A percentile compares a stretch with the other conserved stretches of the same genome.
Conservation (phyloP, 2,888 invertebrate species). For the Tenthredo notha region DNA sequence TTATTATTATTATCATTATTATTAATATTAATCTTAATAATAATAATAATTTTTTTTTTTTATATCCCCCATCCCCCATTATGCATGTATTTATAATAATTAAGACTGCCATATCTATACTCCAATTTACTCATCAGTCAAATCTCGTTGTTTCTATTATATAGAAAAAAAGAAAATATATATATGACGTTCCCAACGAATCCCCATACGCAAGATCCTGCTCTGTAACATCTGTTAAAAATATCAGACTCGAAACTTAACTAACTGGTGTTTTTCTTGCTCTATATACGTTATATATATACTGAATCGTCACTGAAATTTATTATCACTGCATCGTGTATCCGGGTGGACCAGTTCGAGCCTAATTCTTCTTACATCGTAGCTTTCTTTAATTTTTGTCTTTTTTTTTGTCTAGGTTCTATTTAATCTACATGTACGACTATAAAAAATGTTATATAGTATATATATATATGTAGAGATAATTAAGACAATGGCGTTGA, state of each 20-base stretch:
- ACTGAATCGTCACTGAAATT: background rate
- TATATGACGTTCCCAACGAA: background rate
- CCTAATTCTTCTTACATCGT: background rate
- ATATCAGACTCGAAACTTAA: background rate
- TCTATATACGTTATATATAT: background rate
- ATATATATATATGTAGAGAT: background rate
- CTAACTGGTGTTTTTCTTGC: background rate
- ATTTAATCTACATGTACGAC: background rate
- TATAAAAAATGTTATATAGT: background rate
- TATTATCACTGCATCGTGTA: background rate
- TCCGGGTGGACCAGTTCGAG: background rate
- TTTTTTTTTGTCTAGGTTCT: background rate
- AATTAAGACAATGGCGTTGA: background rate
- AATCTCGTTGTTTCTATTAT: too few species aligned
- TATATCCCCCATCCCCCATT: too few species aligned
- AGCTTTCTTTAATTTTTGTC: background rate
- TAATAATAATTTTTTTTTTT: too few species aligned
- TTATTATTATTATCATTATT: slow-evolving; percentile 57
- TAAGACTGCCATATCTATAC: too few species aligned
- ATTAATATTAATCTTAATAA: too few species aligned
- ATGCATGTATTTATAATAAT: too few species aligned
- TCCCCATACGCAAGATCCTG: background rate
- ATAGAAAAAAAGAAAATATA: background rate
- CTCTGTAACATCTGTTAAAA: background rate
- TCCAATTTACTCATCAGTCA: too few species aligned